phyloP scores from a whole-genome alignment of 1,140 invertebrate genomes.

The Calycopis cecrops region DNA sequence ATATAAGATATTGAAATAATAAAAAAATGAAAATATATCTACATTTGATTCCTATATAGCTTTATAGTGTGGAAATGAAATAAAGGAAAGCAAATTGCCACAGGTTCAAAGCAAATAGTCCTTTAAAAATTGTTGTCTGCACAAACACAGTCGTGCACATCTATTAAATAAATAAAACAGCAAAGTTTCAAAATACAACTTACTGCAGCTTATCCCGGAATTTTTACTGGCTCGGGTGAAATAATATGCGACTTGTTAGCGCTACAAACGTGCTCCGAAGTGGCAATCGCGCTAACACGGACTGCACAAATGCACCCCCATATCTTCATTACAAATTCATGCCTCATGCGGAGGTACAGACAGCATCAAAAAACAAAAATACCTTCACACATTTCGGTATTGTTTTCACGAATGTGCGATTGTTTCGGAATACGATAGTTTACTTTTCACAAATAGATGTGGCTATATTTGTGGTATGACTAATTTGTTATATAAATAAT shows the following conservation, averaged over 20 bases:
- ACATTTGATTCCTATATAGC: too few species aligned
- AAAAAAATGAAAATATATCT: too few species aligned
- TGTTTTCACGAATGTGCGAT: too few species aligned
- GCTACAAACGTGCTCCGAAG: conserved; percentile 29
- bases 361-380: conserved; percentile 3
- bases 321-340: conserved; percentile 53
- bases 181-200: conserved; percentile 8
- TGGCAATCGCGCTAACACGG: conserved; percentile 30
- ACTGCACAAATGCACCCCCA: conserved; percentile 41
- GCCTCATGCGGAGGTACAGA: conserved; percentile 34
- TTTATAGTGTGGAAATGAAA: too few species aligned
- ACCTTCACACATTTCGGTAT: too few species aligned
- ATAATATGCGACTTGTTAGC: conserved; percentile 29
- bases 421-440: too few species aligned
- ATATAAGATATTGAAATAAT: too few species aligned
- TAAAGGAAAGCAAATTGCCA: not conserved
- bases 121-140: not conserved
- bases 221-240: conserved; percentile 21
- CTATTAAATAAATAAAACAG: conserved; percentile 9
- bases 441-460: too few species aligned
- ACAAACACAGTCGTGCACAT: not conserved
- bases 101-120: conserved; percentile 1
- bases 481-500: too few species aligned
- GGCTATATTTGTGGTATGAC: too few species aligned
- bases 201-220: not conserved